Base-by-base conservation (phyloP, 2,888 invertebrate genomes). In the Stenoptilia bipunctidactyla region DNA sequence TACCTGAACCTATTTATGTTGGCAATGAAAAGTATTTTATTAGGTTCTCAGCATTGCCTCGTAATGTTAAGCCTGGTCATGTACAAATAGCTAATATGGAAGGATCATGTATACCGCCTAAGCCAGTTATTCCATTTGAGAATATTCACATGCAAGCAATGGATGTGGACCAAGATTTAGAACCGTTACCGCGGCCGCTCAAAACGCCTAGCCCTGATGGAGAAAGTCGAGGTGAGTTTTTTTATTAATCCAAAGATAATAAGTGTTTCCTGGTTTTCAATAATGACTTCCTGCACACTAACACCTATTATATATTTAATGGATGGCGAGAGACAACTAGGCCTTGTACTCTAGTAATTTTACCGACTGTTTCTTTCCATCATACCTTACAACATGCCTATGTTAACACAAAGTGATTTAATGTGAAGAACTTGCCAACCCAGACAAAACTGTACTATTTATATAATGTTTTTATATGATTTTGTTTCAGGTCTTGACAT, bases 1-100 rank as follows among this genome's bases (percentile, higher is more conserved):
- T 94, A 41, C 94, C 95, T 0, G 91, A 92, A 58, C 92, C 93
- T 2, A 88, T 94, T 42, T 85, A 87, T 40, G 79, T 94, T 1
- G 87, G 88, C n/a, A 90, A 88, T 15, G 89, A 88, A 49, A 92
- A 92, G 55, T 91, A 92, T 62, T 95, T 92, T 59, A 86, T 94
- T 15, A 82, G 94, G 27, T 93, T 96, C 66, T 91, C 93, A 0
- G 90, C 90, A 0, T 65, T 95, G 44, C 94, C 95, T 0, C 85
- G 88, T 40, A 88, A 90, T 27, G 85, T 93, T 3, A 86, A 86
- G 46, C 90, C 92, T 0, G 94, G 94, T 0, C 86, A 86, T 45
- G 85, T 90, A 0, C 79, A 82, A 45, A 91, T 94, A 34, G 83
- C 86, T 2, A 89, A 90, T 43, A 94, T 94, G 94, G 88, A 90